phyloP scores from a whole-genome alignment of 2,113 vertebrate genomes.

The Neotoma lepida region DNA sequence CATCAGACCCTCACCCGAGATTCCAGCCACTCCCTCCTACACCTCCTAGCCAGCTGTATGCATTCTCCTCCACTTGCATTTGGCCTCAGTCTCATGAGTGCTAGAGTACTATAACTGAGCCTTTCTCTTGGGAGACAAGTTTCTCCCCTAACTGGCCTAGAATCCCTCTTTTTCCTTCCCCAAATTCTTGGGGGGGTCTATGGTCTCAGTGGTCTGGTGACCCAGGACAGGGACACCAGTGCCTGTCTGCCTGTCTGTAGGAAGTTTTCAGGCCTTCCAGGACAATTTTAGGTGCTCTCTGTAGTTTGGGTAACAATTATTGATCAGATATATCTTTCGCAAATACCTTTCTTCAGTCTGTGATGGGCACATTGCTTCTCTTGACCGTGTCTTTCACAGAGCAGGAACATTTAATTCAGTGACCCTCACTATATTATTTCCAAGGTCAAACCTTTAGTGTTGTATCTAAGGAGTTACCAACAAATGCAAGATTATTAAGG shows the following conservation, averaged over 20 bases:
- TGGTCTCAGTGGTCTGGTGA: neutral
- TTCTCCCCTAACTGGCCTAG: neutral
- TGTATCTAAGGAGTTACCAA: neutral
- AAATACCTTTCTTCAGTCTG: neutral
- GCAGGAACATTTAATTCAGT: neutral
- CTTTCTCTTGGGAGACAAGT: neutral
- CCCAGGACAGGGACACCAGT: neutral
- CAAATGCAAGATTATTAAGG: neutral
- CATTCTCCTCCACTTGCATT: no score
- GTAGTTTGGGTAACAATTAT: neutral
- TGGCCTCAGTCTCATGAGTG: no score
- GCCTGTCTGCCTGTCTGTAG: neutral
- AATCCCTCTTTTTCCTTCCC: neutral
- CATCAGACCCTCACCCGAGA: no score
- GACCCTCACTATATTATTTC: neutral
- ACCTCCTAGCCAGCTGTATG: neutral
- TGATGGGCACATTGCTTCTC: neutral
- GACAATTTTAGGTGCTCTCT: neutral
- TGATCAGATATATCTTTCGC: neutral
- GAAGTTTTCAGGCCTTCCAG: neutral
- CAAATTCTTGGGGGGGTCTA: neutral
- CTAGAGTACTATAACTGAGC: neutral
- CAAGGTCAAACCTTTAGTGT: neutral
- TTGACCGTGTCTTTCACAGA: neutral
- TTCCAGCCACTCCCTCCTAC: no score